phyloP scores from a whole-genome alignment of 92 coral and sea anemone genomes.

The Paramuricea clavata region DNA sequence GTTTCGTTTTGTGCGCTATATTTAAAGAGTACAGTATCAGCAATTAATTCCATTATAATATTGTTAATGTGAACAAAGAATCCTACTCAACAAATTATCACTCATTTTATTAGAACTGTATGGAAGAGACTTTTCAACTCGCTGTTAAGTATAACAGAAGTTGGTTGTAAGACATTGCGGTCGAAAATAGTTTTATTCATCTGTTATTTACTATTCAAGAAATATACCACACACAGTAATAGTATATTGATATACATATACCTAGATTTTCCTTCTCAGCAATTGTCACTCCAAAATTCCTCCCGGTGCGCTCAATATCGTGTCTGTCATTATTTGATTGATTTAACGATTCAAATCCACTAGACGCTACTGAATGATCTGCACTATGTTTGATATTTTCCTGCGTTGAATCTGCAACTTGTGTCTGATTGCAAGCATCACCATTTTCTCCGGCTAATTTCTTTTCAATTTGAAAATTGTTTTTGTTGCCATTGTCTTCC shows the following conservation, averaged over 20 bases:
- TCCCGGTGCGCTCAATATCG: not conserved
- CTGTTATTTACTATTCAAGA: no score
- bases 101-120: no score
- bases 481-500: not conserved
- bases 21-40: no score
- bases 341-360: slow-evolving; percentile 9
- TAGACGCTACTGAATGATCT: slow-evolving; percentile 14
- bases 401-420: not conserved
- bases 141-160: no score
- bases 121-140: no score
- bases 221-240: no score
- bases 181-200: no score
- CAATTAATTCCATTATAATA: no score
- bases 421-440: not conserved
- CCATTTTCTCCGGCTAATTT: not conserved
- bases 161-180: no score
- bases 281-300: not conserved
- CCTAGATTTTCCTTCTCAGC: slow-evolving; percentile 44
- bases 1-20: no score
- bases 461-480: not conserved
- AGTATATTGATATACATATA: not conserved
- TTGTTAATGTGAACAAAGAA: no score
- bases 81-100: no score
- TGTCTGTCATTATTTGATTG: not conserved
- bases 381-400: slow-evolving; percentile 8